Conservation (phyloP, 2,797 vertebrate genomes). For the Chloroceryle inda region DNA sequence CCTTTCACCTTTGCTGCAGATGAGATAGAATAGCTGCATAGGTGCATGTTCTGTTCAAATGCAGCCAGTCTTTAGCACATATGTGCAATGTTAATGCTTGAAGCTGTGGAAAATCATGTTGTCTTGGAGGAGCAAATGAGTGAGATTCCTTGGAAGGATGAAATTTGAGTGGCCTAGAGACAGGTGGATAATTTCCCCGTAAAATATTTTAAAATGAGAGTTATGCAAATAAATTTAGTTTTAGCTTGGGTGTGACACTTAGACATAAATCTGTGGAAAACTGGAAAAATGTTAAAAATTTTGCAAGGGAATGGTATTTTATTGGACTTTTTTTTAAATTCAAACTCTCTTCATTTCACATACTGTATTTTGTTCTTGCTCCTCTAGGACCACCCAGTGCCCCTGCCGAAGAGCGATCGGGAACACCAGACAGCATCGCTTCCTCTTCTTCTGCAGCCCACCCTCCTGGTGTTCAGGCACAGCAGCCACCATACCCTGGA, state of each 20-base stretch:
- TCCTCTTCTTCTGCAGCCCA: conserved; percentile 94
- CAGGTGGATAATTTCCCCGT: not conserved
- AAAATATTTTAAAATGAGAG: not conserved
- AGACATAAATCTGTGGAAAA: not conserved
- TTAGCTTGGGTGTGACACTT: not conserved
- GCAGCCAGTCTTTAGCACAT: not conserved
- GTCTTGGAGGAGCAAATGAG: not conserved
- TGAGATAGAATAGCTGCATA: not conserved
- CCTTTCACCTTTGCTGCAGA: not conserved
- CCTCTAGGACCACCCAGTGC: conserved; percentile 86
- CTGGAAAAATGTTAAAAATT: not conserved
- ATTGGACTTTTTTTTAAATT: not conserved
- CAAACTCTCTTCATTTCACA: not conserved
- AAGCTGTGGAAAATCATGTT: not conserved
- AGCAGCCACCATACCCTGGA: conserved; percentile 89
- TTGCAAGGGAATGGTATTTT: not conserved
- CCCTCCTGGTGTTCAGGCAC: conserved; percentile 89
- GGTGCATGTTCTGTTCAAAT: not conserved
- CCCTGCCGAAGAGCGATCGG: conserved; percentile 93
- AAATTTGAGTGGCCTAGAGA: not conserved
- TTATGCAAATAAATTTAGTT: not conserved
- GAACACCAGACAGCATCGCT: conserved; percentile 96
- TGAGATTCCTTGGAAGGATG: not conserved
- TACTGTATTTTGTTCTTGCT: not conserved
- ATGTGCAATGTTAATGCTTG: not conserved